Percentiles rank a stretch among this genome's conserved stretches.
These are phyloP conservation scores for Zelleria hepariella DNA, from an alignment of 2,888 invertebrate genomes.

Conservation along the genomic window DNA sequence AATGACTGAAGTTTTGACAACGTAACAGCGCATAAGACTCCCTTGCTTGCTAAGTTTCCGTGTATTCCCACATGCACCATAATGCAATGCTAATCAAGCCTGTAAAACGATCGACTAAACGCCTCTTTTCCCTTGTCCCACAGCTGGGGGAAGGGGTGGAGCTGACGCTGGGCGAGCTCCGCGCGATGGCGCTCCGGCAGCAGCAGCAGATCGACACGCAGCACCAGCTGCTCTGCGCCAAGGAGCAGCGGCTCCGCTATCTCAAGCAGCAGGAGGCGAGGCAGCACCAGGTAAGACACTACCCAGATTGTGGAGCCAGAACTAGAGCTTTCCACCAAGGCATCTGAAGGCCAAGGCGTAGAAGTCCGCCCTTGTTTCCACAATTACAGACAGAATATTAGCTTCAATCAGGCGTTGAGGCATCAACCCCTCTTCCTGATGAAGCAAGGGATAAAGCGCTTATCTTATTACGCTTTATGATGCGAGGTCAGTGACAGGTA, in stretches of 20 bases:
- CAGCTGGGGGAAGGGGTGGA: slow-evolving; percentile 93
- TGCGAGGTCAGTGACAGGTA: too few species aligned
- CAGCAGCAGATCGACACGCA: slow-evolving; percentile 98
- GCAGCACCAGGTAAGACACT: slow-evolving; percentile 73
- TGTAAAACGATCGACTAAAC: not conserved
- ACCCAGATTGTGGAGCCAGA: not conserved
- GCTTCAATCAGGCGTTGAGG: too few species aligned
- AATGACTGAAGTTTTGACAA: too few species aligned
- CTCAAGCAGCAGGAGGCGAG: slow-evolving; percentile 93
- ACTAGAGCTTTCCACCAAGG: not conserved
- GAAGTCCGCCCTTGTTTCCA: too few species aligned
- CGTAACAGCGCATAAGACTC: too few species aligned
- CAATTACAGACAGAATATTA: too few species aligned
- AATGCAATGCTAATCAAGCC: too few species aligned
- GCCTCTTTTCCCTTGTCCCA: slow-evolving; percentile 37
- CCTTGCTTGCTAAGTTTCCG: too few species aligned
- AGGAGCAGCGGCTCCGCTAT: slow-evolving; percentile 93
- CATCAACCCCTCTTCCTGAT: too few species aligned
- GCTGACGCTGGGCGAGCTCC: slow-evolving; percentile 95
- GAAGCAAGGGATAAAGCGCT: too few species aligned
- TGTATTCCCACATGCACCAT: too few species aligned
- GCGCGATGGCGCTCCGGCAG: slow-evolving; percentile 97
- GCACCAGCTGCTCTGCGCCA: slow-evolving; percentile 90
- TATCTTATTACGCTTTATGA: too few species aligned
- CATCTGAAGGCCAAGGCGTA: not conserved